Evolutionary conservation across 2,888 invertebrate species (phyloP).

Genomic region (Xanthia togata): DNA sequence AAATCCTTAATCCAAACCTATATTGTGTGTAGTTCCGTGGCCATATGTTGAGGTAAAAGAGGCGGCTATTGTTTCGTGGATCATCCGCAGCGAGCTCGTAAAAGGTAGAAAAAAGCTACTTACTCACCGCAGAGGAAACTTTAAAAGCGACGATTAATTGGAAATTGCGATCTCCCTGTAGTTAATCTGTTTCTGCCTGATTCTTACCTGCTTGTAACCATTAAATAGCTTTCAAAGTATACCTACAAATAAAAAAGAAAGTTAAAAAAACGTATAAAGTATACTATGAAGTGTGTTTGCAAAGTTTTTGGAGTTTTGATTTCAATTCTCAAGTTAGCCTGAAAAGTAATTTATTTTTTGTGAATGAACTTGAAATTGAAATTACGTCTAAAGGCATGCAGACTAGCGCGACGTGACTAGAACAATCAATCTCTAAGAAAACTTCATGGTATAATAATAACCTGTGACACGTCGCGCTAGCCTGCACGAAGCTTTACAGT

Average conservation of each 20-base stretch:
- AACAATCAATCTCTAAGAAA: too few relatives aligned
- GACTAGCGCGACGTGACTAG: too few relatives aligned
- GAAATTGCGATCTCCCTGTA: conserved; percentile 48
- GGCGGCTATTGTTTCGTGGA: conserved; percentile 64
- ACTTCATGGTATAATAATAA: too few relatives aligned
- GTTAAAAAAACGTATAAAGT: too few relatives aligned
- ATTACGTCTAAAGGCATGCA: neutral
- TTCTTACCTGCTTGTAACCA: conserved; percentile 5
- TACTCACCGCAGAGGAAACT: conserved; percentile 27
- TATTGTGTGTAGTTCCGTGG: conserved; percentile 48
- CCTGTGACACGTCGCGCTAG: too few relatives aligned
- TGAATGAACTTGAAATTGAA: neutral
- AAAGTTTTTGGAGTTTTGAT: neutral
- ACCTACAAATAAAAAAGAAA: too few relatives aligned
- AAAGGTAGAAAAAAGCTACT: conserved; percentile 38
- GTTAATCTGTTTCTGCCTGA: conserved; percentile 36
- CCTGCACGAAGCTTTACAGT: neutral
- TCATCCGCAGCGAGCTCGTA: conserved; percentile 50
- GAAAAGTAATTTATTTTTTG: conserved; percentile 1
- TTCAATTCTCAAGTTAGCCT: neutral
- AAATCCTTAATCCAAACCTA: conserved; percentile 39
- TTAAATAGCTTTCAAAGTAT: neutral
- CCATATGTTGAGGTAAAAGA: conserved; percentile 63
- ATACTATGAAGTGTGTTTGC: conserved; percentile 26
- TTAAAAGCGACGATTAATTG: conserved; percentile 59